Evolutionary conservation across 2,797 vertebrate genomes (phyloP).

Genomic region (Falco peregrinus): DNA sequence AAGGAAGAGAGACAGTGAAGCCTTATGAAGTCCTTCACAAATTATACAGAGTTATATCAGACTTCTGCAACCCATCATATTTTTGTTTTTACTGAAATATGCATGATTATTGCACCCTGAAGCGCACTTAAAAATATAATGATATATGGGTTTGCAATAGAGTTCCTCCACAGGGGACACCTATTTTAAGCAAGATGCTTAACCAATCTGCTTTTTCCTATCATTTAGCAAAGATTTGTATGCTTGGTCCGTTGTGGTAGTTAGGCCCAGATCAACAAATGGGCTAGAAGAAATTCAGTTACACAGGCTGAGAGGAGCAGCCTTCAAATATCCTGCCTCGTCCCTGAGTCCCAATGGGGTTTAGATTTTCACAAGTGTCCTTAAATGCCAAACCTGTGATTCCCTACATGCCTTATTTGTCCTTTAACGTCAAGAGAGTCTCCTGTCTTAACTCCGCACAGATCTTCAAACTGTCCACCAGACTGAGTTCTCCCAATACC

Average conservation of each 20-base stretch:
- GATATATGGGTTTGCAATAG: background rate
- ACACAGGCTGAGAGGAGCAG: background rate
- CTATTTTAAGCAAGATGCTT: background rate
- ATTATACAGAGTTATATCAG: background rate
- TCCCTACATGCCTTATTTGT: background rate
- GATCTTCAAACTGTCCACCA: background rate
- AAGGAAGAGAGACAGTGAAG: background rate
- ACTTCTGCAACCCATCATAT: background rate
- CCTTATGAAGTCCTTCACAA: background rate
- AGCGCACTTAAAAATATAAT: background rate
- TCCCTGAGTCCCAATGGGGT: background rate
- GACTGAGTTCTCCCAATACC: background rate
- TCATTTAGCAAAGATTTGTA: background rate
- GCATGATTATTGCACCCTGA: background rate
- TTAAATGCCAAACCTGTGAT: background rate
- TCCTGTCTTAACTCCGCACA: background rate
- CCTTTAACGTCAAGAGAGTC: background rate
- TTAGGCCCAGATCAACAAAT: background rate
- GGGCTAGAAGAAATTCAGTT: background rate
- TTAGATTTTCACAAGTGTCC: background rate
- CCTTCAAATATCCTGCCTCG: background rate
- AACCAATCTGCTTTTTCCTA: background rate
- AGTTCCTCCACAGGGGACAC: background rate
- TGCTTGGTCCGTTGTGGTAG: background rate
- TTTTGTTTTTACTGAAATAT: constrained; percentile 27